Conservation (phyloP, 2,888 invertebrate genomes). For the Perizoma flavofasciatum region DNA sequence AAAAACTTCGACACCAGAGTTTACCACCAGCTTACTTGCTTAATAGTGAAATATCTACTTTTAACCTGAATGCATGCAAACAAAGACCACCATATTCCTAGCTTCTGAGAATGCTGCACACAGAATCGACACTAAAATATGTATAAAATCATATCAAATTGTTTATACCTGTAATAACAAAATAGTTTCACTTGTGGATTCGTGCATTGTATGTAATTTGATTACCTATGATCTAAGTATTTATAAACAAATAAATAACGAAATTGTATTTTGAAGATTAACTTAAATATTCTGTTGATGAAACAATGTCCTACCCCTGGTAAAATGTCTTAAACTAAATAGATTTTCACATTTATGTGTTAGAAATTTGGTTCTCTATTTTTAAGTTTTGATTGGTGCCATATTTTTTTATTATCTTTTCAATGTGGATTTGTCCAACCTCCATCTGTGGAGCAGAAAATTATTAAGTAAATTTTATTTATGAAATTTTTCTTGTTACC, state of each 20-base stretch:
- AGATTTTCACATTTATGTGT: slow-evolving; percentile 31
- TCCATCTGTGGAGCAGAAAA: too few species aligned
- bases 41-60: too few species aligned
- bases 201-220: slow-evolving; percentile 45
- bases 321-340: slow-evolving; percentile 31
- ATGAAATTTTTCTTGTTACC: not conserved
- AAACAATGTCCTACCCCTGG: slow-evolving; percentile 43
- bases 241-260: slow-evolving; percentile 29
- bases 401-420: slow-evolving; percentile 46
- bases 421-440: slow-evolving; percentile 8
- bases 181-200: slow-evolving; percentile 42
- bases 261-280: slow-evolving; percentile 33
- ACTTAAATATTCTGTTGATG: slow-evolving; percentile 29
- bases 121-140: slow-evolving; percentile 21
- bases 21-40: too few species aligned
- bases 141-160: slow-evolving; percentile 61
- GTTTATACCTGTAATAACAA: slow-evolving; percentile 43
- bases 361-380: slow-evolving; percentile 29
- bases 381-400: slow-evolving; percentile 60
- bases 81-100: too few species aligned
- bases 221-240: slow-evolving; percentile 35
- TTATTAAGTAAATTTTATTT: too few species aligned
- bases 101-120: not conserved
- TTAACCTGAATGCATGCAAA: too few species aligned
- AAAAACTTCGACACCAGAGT: too few species aligned